phyloP scores from a whole-genome alignment of 2,113 vertebrate species.

The Bos indicus region DNA sequence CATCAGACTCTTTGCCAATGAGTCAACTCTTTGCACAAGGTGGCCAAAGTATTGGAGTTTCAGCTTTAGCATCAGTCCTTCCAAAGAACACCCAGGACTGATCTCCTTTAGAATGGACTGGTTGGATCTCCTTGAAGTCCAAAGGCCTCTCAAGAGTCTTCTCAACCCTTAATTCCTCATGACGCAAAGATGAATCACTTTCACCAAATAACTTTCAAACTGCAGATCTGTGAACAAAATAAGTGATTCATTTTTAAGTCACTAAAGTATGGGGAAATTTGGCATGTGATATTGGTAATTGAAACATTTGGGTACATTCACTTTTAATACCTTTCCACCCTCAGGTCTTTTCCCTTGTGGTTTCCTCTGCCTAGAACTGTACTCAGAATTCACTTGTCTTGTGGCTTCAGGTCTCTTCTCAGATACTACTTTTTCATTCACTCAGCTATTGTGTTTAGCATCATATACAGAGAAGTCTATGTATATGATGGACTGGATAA shows the following conservation, averaged over 20 bases:
- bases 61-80: too few species aligned
- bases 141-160: too few species aligned
- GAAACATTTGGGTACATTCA: neutral
- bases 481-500: neutral
- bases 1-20: too few species aligned
- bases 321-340: neutral
- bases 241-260: neutral
- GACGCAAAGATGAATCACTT: neutral
- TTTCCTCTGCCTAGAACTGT: neutral
- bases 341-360: neutral
- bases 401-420: neutral
- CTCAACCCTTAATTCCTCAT: neutral
- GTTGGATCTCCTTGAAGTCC: too few species aligned
- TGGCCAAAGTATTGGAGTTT: too few species aligned
- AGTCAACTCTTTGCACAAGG: too few species aligned
- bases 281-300: neutral
- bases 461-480: neutral
- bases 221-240: neutral
- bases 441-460: neutral
- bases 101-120: too few species aligned
- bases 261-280: neutral
- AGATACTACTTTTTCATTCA: neutral
- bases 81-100: too few species aligned
- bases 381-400: neutral
- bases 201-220: neutral